Conservation (phyloP, 2,797 vertebrate species). For the Limnodromus scolopaceus region DNA sequence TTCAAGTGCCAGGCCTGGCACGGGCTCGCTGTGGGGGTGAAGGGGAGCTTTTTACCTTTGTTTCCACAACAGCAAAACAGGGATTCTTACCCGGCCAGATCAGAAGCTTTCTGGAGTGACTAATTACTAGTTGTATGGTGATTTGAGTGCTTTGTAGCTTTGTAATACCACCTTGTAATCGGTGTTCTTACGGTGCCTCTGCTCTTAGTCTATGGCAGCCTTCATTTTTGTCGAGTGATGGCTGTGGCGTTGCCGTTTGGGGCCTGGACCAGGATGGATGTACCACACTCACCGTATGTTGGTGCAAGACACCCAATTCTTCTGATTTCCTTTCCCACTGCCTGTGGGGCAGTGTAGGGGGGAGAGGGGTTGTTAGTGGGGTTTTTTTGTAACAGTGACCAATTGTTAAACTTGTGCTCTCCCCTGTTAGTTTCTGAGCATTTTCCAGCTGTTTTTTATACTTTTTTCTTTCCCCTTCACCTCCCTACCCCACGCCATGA, state of each 20-base stretch:
- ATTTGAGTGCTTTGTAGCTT: conserved; percentile 60
- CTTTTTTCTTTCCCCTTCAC: too few relatives aligned
- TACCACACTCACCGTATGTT: not conserved
- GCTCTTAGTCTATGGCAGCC: conserved; percentile 46
- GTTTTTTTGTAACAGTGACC: not conserved
- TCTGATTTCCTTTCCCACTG: not conserved
- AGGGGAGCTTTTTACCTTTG: conserved; percentile 59
- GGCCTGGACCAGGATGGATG: not conserved
- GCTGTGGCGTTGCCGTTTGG: conserved; percentile 53
- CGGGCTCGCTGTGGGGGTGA: not conserved
- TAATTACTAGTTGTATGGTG: conserved; percentile 67
- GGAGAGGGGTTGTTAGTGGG: not conserved
- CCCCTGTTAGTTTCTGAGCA: not conserved
- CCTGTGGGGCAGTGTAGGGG: not conserved
- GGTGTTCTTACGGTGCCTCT: conserved; percentile 43
- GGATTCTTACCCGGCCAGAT: conserved; percentile 42
- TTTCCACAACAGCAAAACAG: conserved; percentile 56
- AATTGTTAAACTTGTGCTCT: not conserved
- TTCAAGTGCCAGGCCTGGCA: conserved; percentile 40
- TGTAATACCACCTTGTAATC: conserved; percentile 62
- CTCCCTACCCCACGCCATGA: fast-evolving
- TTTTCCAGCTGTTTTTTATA: not conserved
- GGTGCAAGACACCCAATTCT: not conserved
- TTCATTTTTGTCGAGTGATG: conserved; percentile 59
- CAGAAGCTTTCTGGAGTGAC: conserved; percentile 66